Evolutionary conservation across 2,113 vertebrate genomes (phyloP).

Genomic region (Stegostoma tigrinum): DNA sequence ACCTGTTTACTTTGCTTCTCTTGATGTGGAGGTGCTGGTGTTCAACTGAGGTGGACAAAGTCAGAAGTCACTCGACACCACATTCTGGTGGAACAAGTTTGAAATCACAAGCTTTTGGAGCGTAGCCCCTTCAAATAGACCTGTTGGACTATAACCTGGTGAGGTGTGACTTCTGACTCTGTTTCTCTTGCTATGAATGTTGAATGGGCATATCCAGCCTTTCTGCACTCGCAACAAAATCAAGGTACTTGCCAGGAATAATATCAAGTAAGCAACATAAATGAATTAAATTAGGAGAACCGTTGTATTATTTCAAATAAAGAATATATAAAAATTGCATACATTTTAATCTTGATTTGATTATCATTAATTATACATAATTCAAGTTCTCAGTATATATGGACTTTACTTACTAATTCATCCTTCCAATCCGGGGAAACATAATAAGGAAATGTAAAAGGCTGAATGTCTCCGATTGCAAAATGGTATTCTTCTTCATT

Average conservation of each 20-base stretch:
- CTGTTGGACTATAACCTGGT: too few relatives aligned
- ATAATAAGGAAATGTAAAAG: slow-evolving; percentile 57
- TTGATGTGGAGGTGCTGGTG: too few relatives aligned
- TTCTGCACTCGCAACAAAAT: not conserved
- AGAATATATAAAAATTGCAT: too few relatives aligned
- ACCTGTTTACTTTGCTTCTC: not conserved
- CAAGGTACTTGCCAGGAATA: not conserved
- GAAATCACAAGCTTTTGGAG: too few relatives aligned
- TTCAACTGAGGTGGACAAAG: too few relatives aligned
- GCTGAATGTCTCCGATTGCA: slow-evolving; percentile 50
- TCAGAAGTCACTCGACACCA: too few relatives aligned
- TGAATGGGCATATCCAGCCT: not conserved
- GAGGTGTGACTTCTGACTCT: too few relatives aligned
- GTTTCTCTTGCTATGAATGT: not conserved
- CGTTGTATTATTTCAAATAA: not conserved
- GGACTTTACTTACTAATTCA: slow-evolving; percentile 61
- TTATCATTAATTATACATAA: slow-evolving; percentile 3
- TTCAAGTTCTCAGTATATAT: not conserved
- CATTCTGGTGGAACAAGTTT: too few relatives aligned
- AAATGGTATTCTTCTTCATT: slow-evolving; percentile 43
- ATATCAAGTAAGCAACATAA: not conserved
- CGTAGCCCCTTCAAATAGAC: too few relatives aligned
- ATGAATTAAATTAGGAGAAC: not conserved
- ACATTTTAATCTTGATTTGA: not conserved
- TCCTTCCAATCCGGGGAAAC: slow-evolving; percentile 44